Evolutionary conservation across 1,140 invertebrate genomes (phyloP), one percentile per base, ranked within the genome.

Genomic region (Zaprionus capensis): DNA sequence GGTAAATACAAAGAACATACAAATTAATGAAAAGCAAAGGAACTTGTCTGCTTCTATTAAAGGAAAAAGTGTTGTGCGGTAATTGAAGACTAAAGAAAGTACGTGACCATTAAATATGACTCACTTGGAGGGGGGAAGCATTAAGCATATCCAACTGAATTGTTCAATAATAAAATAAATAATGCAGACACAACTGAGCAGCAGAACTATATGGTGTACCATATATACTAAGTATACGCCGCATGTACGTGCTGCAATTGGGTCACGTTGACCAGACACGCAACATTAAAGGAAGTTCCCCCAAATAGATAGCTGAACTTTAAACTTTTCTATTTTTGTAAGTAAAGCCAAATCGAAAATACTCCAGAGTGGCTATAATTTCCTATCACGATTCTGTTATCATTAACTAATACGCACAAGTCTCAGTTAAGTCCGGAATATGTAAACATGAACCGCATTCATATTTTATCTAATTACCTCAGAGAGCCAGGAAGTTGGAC

Each of bases 131-230:
- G 22, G 26, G 26, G 22, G 34, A 31, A 49, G 15, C 31, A 58
- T 12, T 20, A 41, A 56, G 49, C 15, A 41, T 31, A 22, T 28
- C 38, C 71, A 63, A 74, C 70, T 74, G 38, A 63, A 74, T 74
- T 74, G 72, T 71, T 53, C 72, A 71, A 49, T 71, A 59, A 58
- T 67, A 69, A 61, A 41, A 64, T 75, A 71, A 70, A 71, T 63
- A 71, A 75, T 75, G 59, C 53, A 64, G 31, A 20, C 15, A 7
- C 15, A 24, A 17, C 46, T 44, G 59, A 28, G 14, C 51, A 55
- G 17, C n/a, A 17, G 34, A 44, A 59, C 53, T 59, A 70, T 51
- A 14, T 51, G 22, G n/a, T 51, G 14, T 24, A 15, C 5, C 38
- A 14, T 15, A 51, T 49, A 41, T 28, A 53, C 55, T 28, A 36